phyloP scores from a whole-genome alignment of 1,140 invertebrate genomes.

The Marisa cornuarietis region DNA sequence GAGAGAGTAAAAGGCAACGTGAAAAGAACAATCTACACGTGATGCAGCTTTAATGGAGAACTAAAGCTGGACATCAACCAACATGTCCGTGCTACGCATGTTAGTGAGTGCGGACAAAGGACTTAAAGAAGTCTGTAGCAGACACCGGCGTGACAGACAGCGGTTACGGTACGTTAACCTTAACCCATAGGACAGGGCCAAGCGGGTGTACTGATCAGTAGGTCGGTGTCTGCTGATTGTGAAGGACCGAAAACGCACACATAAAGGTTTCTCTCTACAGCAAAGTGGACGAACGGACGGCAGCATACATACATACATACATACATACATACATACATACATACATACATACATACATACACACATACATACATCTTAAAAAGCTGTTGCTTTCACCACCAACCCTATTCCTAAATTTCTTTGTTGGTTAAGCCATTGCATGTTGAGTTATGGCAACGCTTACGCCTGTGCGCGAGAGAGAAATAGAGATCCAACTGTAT shows the following conservation, averaged over 20 bases:
- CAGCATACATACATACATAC: not conserved
- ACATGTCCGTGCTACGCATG: not conserved
- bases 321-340: not conserved
- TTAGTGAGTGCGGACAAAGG: no score
- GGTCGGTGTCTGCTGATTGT: no score
- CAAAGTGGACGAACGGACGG: not conserved
- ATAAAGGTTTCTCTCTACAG: no score
- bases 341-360: not conserved
- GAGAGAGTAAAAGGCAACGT: not conserved
- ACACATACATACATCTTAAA: constrained; percentile 7
- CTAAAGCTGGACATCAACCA: not conserved
- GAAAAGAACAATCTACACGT: not conserved
- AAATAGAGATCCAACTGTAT: not conserved
- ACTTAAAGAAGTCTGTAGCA: no score
- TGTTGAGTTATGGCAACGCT: not conserved
- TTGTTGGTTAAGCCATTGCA: not conserved
- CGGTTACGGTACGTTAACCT: no score
- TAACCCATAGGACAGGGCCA: no score
- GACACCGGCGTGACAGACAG: no score
- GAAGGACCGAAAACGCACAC: not conserved
- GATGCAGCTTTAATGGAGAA: not conserved
- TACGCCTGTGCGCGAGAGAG: not conserved
- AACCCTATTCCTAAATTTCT: not conserved
- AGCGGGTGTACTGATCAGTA: no score
- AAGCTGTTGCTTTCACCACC: not conserved